Evolutionary conservation across 2,113 vertebrate species (phyloP).

Genomic region (Laticauda colubrina): DNA sequence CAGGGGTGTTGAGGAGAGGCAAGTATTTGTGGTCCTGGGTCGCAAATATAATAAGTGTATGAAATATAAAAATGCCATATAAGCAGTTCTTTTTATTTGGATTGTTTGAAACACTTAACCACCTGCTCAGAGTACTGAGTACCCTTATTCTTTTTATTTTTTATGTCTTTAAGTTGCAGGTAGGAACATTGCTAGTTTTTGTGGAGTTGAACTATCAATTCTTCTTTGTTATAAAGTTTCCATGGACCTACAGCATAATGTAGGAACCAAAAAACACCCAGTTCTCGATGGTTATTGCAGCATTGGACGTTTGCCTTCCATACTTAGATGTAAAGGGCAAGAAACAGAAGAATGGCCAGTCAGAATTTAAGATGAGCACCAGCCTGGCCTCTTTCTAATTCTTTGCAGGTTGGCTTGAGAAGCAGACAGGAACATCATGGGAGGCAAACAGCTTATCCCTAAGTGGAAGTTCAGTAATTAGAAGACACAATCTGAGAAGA

Average conservation of each 20-base stretch:
- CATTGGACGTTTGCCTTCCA: background rate
- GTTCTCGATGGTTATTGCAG: background rate
- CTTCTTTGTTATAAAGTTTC: background rate
- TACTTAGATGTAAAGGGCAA: background rate
- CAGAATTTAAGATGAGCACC: background rate
- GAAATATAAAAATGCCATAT: background rate
- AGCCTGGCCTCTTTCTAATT: background rate
- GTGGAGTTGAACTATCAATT: background rate
- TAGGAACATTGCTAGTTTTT: background rate
- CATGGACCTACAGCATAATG: background rate
- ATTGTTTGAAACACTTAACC: background rate
- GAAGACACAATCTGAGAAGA: conserved; percentile 15
- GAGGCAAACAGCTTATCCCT: background rate
- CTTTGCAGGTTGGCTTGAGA: background rate
- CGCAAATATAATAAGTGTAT: background rate
- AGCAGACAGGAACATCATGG: background rate
- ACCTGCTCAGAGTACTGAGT: background rate
- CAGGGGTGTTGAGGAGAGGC: background rate
- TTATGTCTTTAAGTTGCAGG: background rate
- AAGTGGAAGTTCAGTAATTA: conserved; percentile 15
- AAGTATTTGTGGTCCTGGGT: background rate
- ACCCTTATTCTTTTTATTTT: no score
- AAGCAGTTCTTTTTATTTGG: background rate
- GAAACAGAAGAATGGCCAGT: background rate
- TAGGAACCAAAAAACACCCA: background rate